Percentiles rank a stretch among this genome's conserved stretches.
Conservation (phyloP, 2,888 invertebrate genomes). For the Drepana falcataria region DNA sequence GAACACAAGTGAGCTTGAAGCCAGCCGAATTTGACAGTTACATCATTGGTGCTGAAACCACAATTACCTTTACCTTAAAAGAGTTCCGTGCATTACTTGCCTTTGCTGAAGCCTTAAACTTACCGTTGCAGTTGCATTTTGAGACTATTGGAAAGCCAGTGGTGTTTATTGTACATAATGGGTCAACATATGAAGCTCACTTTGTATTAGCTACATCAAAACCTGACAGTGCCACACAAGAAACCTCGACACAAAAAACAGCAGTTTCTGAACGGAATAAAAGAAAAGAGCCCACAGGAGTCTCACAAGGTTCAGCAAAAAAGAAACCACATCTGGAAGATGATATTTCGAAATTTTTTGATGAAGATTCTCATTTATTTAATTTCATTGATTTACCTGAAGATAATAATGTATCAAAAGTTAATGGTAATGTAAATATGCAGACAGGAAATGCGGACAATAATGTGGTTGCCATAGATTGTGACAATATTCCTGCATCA, state of each 20-base stretch:
- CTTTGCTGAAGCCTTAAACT: constrained; percentile 86
- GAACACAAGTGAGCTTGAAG: constrained; percentile 87
- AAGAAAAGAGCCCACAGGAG: constrained; percentile 36
- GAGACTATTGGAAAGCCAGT: constrained; percentile 88
- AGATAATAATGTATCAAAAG: constrained; percentile 24
- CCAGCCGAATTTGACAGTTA: constrained; percentile 86
- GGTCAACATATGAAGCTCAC: constrained; percentile 85
- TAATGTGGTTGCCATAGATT: constrained; percentile 36
- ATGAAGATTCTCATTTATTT: constrained; percentile 72
- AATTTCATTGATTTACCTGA: constrained; percentile 68
- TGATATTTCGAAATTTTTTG: constrained; percentile 58
- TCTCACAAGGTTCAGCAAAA: constrained; percentile 32
- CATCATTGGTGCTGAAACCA: constrained; percentile 80
- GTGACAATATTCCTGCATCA: constrained; percentile 78
- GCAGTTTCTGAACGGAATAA: constrained; percentile 41
- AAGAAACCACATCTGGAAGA: constrained; percentile 61
- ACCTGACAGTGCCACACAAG: constrained; percentile 68
- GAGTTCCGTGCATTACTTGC: constrained; percentile 88
- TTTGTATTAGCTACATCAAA: constrained; percentile 89
- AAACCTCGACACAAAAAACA: constrained; percentile 58
- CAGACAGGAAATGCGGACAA: constrained; percentile 21
- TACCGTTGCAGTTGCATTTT: constrained; percentile 85
- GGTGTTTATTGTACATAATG: constrained; percentile 85
- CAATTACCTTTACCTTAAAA: constrained; percentile 91
- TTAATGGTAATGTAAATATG: constrained; percentile 23